These are phyloP conservation scores for Vombatus ursinus DNA, from an alignment of 2,113 vertebrate genomes.

Conservation along the genomic window DNA sequence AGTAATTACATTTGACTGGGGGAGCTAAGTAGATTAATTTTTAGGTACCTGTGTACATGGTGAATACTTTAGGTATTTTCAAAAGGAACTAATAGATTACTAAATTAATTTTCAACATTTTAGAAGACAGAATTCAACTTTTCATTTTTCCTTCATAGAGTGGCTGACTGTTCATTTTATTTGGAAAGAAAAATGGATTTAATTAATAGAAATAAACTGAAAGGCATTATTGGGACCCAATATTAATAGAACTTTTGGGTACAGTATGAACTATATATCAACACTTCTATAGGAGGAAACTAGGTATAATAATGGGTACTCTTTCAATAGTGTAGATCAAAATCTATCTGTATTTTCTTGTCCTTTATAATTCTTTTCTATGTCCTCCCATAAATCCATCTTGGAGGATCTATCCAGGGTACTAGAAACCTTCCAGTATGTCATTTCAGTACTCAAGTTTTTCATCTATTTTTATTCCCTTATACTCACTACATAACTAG, in stretches of 20 bases:
- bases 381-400: background rate
- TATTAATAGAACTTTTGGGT: constrained; percentile 40
- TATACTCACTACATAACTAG: background rate
- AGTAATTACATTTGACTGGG: constrained; percentile 35
- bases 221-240: constrained; percentile 42
- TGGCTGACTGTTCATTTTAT: constrained; percentile 49
- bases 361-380: background rate
- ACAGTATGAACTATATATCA: constrained; percentile 29
- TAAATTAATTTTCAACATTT: constrained; percentile 51
- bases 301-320: background rate
- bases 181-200: constrained; percentile 40
- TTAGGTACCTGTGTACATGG: constrained; percentile 35
- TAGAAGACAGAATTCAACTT: background rate
- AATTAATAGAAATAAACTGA: constrained; percentile 53
- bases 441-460: background rate
- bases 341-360: background rate
- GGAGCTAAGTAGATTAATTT: constrained; percentile 51
- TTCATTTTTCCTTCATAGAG: constrained; percentile 28
- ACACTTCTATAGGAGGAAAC: constrained; percentile 18
- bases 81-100: constrained; percentile 44
- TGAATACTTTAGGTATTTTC: constrained; percentile 30
- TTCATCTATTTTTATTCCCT: background rate
- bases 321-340: background rate
- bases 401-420: background rate
- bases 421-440: background rate